Base-by-base conservation (phyloP, 2,888 invertebrate genomes). In the Therioaphis trifolii region DNA sequence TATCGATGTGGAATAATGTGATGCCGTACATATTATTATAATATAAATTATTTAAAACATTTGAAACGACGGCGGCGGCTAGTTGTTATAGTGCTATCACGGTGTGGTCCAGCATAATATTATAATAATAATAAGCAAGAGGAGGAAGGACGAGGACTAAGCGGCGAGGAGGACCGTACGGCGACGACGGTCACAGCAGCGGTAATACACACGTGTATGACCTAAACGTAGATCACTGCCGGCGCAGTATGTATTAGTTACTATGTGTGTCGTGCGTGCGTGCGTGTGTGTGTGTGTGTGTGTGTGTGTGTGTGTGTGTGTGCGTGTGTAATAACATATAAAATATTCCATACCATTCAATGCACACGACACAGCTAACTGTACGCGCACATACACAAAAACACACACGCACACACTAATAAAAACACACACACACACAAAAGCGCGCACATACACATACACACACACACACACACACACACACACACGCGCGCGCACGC, bases 191-290 rank as follows among this genome's bases (percentile, higher is more conserved):
- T 21, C 49, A n/a, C 71, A 72, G n/a, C 29, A 18, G 49, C n/a
- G 12, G 49, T 72, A 52, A 72, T 52, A 72, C 29, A 72, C 71
- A 72, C 71, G 71, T 72, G 71, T 14, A 72, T 72, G 71, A 72
- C 71, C 71, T 46, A 49, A 72, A 72, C 71, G 5, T n/a, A n/a
- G n/a, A n/a, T n/a, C 27, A 11, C 27, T 4, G 52, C 18, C 52
- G n/a, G 15, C 40, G 43, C 43, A 43, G 21, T 69, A 69, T 43
- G 35, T 35, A 35, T n/a, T n/a, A n/a, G n/a, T n/a, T n/a, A n/a
- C n/a, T n/a, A n/a, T n/a, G n/a, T n/a, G n/a, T n/a, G n/a, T 3
- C 35, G 35, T 35, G 7, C 7, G 35, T 15, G 43, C 68, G 63
- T n/a, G 63, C 27, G 29, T 63, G 63, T 29, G 63, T 29, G n/a